Conservation (phyloP, 2,888 invertebrate genomes). For the Tetramorium bicarinatum region DNA sequence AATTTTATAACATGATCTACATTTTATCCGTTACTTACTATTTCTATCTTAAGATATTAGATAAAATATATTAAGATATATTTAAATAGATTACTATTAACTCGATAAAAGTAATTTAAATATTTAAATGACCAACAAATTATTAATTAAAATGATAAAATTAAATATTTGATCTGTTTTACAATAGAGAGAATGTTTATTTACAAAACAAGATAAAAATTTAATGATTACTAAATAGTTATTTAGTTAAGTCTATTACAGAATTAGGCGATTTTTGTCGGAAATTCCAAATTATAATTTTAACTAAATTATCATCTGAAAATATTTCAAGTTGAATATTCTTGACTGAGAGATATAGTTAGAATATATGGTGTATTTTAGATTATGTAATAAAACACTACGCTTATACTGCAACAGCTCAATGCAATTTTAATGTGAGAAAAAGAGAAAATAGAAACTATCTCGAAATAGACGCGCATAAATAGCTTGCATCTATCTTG, state of each 20-base stretch:
- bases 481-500: not conserved
- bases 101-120: not conserved
- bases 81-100: not conserved
- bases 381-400: conserved; percentile 10
- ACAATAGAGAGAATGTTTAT: not conserved
- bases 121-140: not conserved
- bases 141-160: not conserved
- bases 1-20: not conserved
- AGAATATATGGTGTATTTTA: not conserved
- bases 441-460: not conserved
- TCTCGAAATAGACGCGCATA: conserved; percentile 17
- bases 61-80: too few relatives aligned
- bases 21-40: not conserved
- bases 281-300: not conserved
- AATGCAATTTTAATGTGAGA: conserved; percentile 18
- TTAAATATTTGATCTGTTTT: not conserved
- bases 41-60: too few relatives aligned
- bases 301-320: not conserved
- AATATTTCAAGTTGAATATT: not conserved
- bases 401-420: not conserved
- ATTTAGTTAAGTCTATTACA: not conserved
- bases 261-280: not conserved
- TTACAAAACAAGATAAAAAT: not conserved
- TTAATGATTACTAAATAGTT: not conserved
- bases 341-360: not conserved